Conservation (phyloP, 2,888 invertebrate species). For the Agrotis puta region DNA sequence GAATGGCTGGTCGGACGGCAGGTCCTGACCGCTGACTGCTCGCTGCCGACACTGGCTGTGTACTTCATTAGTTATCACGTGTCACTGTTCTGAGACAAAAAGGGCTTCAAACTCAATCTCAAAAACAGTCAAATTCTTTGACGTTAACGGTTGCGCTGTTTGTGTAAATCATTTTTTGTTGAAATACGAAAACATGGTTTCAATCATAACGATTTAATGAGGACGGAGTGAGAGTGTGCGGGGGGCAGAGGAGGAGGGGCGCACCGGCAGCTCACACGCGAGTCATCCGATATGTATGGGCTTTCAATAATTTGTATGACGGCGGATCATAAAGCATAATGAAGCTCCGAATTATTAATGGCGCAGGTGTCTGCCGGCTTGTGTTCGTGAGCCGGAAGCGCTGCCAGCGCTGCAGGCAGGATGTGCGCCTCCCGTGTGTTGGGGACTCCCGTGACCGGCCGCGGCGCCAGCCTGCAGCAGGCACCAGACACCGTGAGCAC, state of each 20-base stretch:
- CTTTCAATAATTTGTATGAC: constrained; percentile 65
- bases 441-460: no score
- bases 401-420: constrained; percentile 15
- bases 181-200: neutral
- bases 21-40: neutral
- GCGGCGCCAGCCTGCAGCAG: neutral
- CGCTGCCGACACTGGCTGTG: no score
- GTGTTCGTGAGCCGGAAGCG: constrained; percentile 37
- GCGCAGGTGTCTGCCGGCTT: constrained; percentile 51
- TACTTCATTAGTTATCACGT: no score
- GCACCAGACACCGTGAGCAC: neutral
- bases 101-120: no score
- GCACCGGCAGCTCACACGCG: constrained; percentile 59
- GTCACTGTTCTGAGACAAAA: no score
- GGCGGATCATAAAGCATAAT: constrained; percentile 61
- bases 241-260: neutral
- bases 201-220: constrained; percentile 25
- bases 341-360: constrained; percentile 60
- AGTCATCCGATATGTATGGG: constrained; percentile 65
- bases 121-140: no score
- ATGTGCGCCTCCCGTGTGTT: neutral
- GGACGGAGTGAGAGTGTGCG: neutral
- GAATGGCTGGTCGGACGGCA: neutral
- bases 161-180: neutral
- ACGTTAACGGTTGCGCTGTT: neutral